Conservation (phyloP, 2,888 invertebrate species). For the Phortica magna region DNA sequence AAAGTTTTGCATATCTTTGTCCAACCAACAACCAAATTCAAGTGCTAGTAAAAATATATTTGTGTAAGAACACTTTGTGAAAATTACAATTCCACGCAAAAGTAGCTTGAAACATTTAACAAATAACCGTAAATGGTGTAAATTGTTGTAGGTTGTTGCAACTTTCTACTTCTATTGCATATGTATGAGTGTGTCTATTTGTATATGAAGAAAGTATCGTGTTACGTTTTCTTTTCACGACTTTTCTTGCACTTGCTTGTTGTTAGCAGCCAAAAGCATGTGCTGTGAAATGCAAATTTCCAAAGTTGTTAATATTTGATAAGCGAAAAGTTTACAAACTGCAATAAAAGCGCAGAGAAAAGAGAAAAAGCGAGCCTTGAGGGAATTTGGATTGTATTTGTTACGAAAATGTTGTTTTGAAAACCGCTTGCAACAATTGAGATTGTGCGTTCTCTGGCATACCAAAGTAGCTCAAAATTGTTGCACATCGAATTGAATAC, state of each 20-base stretch:
- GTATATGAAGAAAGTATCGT: not conserved
- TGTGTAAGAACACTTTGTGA: conserved; percentile 31
- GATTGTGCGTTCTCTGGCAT: not conserved
- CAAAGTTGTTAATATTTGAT: conserved; percentile 63
- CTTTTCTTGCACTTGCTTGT: not conserved
- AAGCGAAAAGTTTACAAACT: conserved; percentile 57
- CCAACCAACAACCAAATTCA: no score
- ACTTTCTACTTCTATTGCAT: conserved; percentile 1
- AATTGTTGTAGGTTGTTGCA: conserved; percentile 35
- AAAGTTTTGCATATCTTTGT: not conserved
- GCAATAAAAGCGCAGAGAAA: conserved; percentile 52
- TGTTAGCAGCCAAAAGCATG: conserved; percentile 22
- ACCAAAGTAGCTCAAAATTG: not conserved
- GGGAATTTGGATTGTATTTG: no score
- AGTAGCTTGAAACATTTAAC: conserved; percentile 52
- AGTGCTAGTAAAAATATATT: not conserved
- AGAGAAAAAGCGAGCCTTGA: not conserved
- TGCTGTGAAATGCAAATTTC: conserved; percentile 55
- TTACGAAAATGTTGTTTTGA: no score
- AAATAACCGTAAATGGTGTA: conserved; percentile 49
- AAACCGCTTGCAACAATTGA: no score
- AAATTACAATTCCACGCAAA: conserved; percentile 42
- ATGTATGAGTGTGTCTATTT: not conserved
- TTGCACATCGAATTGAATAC: not conserved
- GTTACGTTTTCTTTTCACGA: not conserved